Evolutionary conservation across 2,113 vertebrate species (phyloP).

Genomic region (Pithys albifrons): DNA sequence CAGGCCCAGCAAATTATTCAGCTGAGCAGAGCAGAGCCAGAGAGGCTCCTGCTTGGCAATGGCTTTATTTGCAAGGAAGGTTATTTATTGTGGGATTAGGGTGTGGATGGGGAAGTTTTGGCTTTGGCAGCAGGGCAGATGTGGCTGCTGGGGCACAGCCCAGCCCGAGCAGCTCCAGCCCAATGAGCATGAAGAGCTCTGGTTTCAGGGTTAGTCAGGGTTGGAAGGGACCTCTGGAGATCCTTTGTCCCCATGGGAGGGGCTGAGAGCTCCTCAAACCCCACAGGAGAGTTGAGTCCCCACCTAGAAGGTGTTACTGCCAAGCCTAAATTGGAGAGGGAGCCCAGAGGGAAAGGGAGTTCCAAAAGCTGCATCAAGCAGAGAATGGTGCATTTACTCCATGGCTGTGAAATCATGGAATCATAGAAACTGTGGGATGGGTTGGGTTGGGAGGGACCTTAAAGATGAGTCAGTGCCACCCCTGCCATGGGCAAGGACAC

Average conservation of each 20-base stretch:
- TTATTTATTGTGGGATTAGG: background rate
- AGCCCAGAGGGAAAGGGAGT: background rate
- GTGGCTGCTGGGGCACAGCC: background rate
- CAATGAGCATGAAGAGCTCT: accelerated
- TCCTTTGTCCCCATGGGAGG: background rate
- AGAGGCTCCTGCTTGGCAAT: background rate
- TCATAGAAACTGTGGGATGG: background rate
- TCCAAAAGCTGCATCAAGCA: background rate
- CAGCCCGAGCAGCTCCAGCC: background rate
- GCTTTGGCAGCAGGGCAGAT: background rate
- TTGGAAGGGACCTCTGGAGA: background rate
- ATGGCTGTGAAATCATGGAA: accelerated
- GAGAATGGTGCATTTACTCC: background rate
- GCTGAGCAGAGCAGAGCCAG: constrained; percentile 36
- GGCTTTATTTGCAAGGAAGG: background rate
- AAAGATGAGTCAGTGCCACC: background rate
- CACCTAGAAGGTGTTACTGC: background rate
- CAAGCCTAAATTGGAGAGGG: background rate
- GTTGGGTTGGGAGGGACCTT: background rate
- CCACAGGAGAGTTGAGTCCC: background rate
- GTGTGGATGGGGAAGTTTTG: background rate
- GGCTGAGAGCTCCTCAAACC: background rate
- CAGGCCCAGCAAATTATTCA: constrained; percentile 36
- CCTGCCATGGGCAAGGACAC: background rate
- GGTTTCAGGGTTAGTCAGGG: background rate